Evolutionary conservation across 2,113 vertebrate species (phyloP).

Genomic region (Raja brachyura): DNA sequence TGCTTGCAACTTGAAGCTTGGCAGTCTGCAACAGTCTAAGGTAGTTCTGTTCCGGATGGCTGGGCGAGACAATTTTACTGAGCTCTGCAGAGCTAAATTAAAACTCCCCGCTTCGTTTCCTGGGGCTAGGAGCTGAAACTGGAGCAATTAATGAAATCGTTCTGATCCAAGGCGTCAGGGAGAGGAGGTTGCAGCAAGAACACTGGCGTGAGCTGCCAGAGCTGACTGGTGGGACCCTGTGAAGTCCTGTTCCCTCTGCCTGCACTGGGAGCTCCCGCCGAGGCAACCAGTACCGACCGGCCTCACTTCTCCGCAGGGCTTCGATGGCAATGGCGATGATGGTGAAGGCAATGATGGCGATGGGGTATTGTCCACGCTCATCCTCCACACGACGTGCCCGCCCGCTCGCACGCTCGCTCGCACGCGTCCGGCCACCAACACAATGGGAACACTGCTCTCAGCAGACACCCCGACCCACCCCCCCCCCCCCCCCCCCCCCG

Average conservation of each 20-base stretch:
- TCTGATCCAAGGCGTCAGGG: not conserved
- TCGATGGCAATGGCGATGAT: constrained; percentile 1
- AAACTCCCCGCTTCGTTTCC: not conserved
- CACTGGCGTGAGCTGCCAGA: not conserved
- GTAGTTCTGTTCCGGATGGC: not conserved
- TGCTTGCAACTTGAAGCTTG: not conserved
- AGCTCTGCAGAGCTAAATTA: constrained; percentile 9
- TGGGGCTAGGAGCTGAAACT: not conserved
- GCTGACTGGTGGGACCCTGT: not conserved
- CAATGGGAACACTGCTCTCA: not conserved
- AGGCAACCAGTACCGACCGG: not conserved
- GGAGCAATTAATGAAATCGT: not conserved
- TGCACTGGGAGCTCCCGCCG: constrained; percentile 38
- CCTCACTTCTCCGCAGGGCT: not conserved
- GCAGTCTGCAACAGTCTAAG: not conserved
- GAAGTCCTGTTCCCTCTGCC: not conserved
- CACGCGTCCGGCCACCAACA: not conserved
- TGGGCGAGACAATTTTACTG: not conserved
- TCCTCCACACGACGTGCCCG: not conserved
- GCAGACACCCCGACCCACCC: not conserved
- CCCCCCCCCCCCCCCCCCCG: not conserved
- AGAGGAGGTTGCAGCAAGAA: not conserved
- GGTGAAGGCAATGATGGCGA: not conserved
- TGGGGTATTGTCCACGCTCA: not conserved
- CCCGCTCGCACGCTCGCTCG: not conserved